Percentiles rank a stretch among this genome's conserved stretches.
phyloP scores from a whole-genome alignment of 2,797 vertebrate genomes.

The Alcedo atthis region DNA sequence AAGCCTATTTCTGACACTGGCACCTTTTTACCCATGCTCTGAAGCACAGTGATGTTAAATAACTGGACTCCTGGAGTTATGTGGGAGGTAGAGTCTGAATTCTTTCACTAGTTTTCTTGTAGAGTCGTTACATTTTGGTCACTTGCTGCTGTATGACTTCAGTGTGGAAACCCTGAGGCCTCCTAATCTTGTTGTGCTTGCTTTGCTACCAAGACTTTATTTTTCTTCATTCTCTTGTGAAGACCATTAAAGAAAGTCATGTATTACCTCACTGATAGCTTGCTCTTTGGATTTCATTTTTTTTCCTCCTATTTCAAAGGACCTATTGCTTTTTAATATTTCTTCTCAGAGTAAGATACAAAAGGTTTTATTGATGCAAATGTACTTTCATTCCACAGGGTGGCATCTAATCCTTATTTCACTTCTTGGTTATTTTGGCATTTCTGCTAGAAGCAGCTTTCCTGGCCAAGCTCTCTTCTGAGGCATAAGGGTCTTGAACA shows the following conservation, averaged over 20 bases:
- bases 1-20: neutral
- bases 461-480: neutral
- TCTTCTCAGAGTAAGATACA: neutral
- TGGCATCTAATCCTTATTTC: neutral
- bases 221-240: neutral
- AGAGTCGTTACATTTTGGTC: neutral
- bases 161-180: neutral
- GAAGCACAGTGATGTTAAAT: neutral
- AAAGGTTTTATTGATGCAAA: neutral
- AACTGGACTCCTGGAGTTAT: neutral
- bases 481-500: neutral
- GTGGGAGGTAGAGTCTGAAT: neutral
- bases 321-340: neutral
- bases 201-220: neutral
- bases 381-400: neutral
- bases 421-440: neutral
- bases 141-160: neutral
- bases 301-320: neutral
- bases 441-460: slow-evolving; percentile 16
- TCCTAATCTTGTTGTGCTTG: neutral
- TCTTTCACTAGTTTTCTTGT: neutral
- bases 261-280: neutral
- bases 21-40: neutral
- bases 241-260: neutral
- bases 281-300: neutral